Evolutionary conservation across 1,140 invertebrate genomes (phyloP).

Genomic region (Papilio xuthus): DNA sequence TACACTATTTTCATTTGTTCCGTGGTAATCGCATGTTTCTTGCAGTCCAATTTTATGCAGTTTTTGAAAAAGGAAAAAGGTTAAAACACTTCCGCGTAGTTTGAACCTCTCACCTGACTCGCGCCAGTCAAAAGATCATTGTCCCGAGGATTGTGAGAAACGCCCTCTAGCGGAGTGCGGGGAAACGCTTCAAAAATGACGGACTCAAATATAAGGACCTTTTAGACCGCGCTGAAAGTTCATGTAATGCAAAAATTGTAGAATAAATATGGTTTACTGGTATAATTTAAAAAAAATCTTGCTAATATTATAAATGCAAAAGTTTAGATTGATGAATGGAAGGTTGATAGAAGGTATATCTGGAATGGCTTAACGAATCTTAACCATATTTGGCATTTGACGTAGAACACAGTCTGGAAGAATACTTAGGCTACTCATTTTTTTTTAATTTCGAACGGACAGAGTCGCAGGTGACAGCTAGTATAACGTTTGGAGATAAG

Average conservation of each 20-base stretch:
- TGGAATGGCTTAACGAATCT: too few species aligned
- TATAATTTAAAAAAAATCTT: neutral
- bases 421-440: too few species aligned
- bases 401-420: too few species aligned
- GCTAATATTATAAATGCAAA: too few species aligned
- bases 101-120: slow-evolving; percentile 52
- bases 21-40: neutral
- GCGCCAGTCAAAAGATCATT: slow-evolving; percentile 72
- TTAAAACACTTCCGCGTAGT: slow-evolving; percentile 51
- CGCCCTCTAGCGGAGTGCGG: slow-evolving; percentile 40
- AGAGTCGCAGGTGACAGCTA: too few species aligned
- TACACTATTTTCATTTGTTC: neutral
- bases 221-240: slow-evolving; percentile 48
- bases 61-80: slow-evolving; percentile 49
- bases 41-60: slow-evolving; percentile 53
- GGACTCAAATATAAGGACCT: slow-evolving; percentile 48
- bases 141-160: slow-evolving; percentile 58
- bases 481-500: too few species aligned
- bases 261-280: neutral
- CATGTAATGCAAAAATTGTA: neutral
- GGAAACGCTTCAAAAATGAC: slow-evolving; percentile 45
- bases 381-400: too few species aligned
- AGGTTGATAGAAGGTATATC: too few species aligned
- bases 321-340: too few species aligned
- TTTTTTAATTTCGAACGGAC: too few species aligned